These are phyloP conservation scores for Pelusios castaneus DNA, from an alignment of 2,113 vertebrate species.

Conservation along the genomic window DNA sequence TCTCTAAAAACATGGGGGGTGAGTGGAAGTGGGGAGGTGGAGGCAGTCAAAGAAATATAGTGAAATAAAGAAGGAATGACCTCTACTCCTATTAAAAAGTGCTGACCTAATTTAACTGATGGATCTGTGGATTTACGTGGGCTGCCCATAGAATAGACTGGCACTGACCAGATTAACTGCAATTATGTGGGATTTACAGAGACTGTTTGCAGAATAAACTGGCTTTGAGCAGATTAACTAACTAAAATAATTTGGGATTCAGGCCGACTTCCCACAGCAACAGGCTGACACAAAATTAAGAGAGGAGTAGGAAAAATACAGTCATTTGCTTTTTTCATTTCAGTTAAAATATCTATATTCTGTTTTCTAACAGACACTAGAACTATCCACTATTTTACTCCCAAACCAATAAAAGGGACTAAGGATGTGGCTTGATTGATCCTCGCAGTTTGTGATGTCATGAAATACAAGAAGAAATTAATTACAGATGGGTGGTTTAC, in stretches of 20 bases:
- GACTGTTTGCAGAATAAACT: not conserved
- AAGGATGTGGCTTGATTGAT: not conserved
- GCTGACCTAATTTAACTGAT: not conserved
- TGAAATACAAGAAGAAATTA: not conserved
- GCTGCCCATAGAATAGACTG: not conserved
- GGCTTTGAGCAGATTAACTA: conserved; percentile 24
- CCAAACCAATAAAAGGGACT: not conserved
- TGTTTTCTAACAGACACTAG: conserved; percentile 26
- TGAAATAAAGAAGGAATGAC: not conserved
- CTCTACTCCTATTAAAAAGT: not conserved
- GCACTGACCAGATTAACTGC: not conserved
- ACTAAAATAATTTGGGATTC: conserved; percentile 37
- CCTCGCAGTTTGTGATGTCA: not conserved
- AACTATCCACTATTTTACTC: not conserved
- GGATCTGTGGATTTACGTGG: not conserved
- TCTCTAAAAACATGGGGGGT: accelerated
- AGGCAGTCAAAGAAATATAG: not conserved
- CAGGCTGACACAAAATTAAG: conserved; percentile 53
- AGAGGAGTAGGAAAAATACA: not conserved
- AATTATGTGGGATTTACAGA: conserved; percentile 10
- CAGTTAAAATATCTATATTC: not conserved
- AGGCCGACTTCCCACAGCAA: conserved; percentile 21
- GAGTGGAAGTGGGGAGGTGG: not conserved
- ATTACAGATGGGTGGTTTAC: not conserved
- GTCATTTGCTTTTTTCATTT: not conserved